A percentile compares a stretch with the other conserved stretches of the same genome.
These are phyloP conservation scores for Ammodytes dubius DNA, from an alignment of 2,113 vertebrate species.

Conservation along the genomic window DNA sequence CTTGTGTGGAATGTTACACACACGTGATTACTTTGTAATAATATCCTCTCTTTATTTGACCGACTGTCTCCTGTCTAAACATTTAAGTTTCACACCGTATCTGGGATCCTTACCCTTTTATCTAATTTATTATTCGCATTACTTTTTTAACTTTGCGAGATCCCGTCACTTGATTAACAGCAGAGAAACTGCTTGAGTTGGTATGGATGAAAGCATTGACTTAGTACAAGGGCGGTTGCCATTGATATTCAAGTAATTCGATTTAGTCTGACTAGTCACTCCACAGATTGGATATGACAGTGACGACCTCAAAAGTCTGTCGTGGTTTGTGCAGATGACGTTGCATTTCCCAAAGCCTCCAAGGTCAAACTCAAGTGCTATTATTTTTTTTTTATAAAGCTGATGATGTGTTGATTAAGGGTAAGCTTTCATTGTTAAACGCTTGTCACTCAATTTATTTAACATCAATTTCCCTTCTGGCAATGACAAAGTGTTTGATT, in stretches of 20 bases:
- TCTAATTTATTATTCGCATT: slow-evolving; percentile 46
- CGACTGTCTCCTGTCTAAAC: slow-evolving; percentile 53
- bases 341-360: slow-evolving; percentile 31
- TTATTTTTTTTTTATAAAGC: slow-evolving; percentile 31
- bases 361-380: slow-evolving; percentile 47
- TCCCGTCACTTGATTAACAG: slow-evolving; percentile 38
- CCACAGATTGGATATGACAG: slow-evolving; percentile 65
- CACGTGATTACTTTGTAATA: slow-evolving; percentile 57
- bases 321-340: slow-evolving; percentile 45
- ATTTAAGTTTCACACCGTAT: slow-evolving; percentile 29
- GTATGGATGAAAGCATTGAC: slow-evolving; percentile 51
- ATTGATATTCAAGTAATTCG: slow-evolving; percentile 57
- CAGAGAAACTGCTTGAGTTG: slow-evolving; percentile 32
- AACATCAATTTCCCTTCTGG: slow-evolving; percentile 60
- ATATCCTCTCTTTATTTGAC: slow-evolving; percentile 45
- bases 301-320: slow-evolving; percentile 64
- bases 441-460: slow-evolving; percentile 64
- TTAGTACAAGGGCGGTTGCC: slow-evolving; percentile 64
- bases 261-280: slow-evolving; percentile 71
- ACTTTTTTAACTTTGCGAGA: slow-evolving; percentile 44
- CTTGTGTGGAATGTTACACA: slow-evolving; percentile 34
- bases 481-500: slow-evolving; percentile 74
- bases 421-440: slow-evolving; percentile 70
- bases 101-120: slow-evolving; percentile 21
- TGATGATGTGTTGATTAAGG: slow-evolving; percentile 65